Evolutionary conservation across 2,888 invertebrate species (phyloP), one percentile per base, ranked within the genome.

Genomic region (Scaptomyza parva): DNA sequence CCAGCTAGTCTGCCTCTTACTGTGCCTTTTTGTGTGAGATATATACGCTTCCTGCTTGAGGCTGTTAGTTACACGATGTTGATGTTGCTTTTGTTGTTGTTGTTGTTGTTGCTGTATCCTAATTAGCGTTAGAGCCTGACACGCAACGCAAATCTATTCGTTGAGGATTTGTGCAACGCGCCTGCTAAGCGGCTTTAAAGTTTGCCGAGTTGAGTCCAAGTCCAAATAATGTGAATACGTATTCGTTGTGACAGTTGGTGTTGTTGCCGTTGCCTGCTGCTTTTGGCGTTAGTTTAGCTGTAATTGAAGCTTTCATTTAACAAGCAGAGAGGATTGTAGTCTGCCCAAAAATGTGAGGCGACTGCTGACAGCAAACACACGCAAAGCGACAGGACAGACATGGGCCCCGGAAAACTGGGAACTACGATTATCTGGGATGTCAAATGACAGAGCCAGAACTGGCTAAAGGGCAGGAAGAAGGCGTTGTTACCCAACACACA

Each of bases 301-400:
- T 82, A 84, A 82, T 82, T 81, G 82, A 81, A 79, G 84, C 73
- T 48, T 48, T 6, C 62, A 66, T 50, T 67, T 58, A 63, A 50
- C 59, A 51, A 48, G 60, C 45, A 9, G n/a, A n/a, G n/a, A n/a
- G n/a, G n/a, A n/a, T n/a, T n/a, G 64, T 22, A 47, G n/a, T 12
- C 35, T 1, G n/a, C 14, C 65, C 54, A 50, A 55, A 80, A 73
- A 71, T 72, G 74, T 65, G 68, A 58, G 26, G 53, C 68, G 68
- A 37, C 60, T 68, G 77, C 58, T 75, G 73, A 82, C 79, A 79
- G 84, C 78, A 84, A 84, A 82, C 78, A 84, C 69, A 71, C 67
- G 73, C 72, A 55, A 65, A 55, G 59, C 59, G 64, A 44, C 52
- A 33, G 61, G 64, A 44, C 52, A 33, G 61, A 41, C 20, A 12